Evolutionary conservation across 2,888 invertebrate species (phyloP).

Genomic region (Parnassius orleans): DNA sequence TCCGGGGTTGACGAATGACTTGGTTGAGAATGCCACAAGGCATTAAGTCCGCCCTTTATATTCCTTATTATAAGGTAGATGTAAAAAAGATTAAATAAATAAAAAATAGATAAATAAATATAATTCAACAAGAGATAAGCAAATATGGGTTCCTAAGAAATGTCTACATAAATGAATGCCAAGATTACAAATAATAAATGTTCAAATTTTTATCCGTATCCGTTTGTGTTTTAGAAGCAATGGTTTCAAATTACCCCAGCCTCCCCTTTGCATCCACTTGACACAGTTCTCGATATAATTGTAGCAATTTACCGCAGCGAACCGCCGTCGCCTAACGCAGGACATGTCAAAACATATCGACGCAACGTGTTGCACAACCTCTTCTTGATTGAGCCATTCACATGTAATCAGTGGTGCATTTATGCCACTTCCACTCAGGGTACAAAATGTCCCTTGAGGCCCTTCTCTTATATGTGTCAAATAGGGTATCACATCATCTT

Average conservation of each 20-base stretch:
- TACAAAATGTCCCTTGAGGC: conserved; percentile 52
- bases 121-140: no score
- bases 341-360: conserved; percentile 75
- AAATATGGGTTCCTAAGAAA: no score
- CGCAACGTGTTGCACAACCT: conserved; percentile 61
- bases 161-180: no score
- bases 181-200: no score
- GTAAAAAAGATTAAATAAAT: no score
- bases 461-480: conserved; percentile 23
- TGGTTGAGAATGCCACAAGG: no score
- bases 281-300: conserved; percentile 73
- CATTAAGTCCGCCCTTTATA: no score
- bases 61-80: no score
- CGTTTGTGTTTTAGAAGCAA: background rate
- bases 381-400: conserved; percentile 69
- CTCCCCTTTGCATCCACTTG: conserved; percentile 56
- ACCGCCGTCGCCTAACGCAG: conserved; percentile 43
- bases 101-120: no score
- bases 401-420: conserved; percentile 54
- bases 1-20: no score
- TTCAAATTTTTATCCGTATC: background rate
- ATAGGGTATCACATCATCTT: conserved; percentile 6
- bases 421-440: conserved; percentile 43
- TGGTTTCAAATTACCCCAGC: conserved; percentile 35
- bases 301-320: conserved; percentile 66